Evolutionary conservation across 2,113 vertebrate genomes (phyloP), one percentile per base, ranked within the genome.

Genomic region (Dasyornis broadbenti): DNA sequence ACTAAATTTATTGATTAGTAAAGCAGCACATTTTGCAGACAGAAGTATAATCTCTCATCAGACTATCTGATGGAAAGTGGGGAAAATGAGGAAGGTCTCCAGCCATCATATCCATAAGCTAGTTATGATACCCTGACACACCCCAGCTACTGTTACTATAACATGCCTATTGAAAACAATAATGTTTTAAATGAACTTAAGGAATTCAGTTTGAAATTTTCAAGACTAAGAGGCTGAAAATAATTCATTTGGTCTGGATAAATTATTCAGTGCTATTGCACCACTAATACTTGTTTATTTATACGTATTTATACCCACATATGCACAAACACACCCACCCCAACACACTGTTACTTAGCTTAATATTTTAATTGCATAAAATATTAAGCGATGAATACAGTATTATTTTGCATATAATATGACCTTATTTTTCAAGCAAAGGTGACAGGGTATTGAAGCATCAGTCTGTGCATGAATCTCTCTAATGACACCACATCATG

Each of bases 241-340:
- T 94, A 96, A 97, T 96, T 97, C 40, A 96, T 92, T 88, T 95
- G 94, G 59, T 83, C 82, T 93, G 71, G 44, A 90, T 97, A 93
- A 96, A 97, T 96, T 95, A 96, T 97, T 94, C 90, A 97, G 93
- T 86, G 92, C 52, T 96, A 93, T 90, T 94, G 93, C 88, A 96
- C 88, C 72, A 77, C 40, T 96, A 94, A 97, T 93, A 96, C 79
- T 96, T 95, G 90, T 96, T 94, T 97, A 94, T 82, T 95, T 95
- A 95, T 94, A 85, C n/a, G 90, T 94, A 90, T 93, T 95, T 94
- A 92, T 90, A 85, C 42, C 42, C 85, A 71, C 63, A 57, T 28
- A 35, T 64, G 82, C 33, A 77, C 75, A 83, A 93, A 90, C 30
- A 86, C 39, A 73, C 47, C 23, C 82, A 5, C 39, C 27, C 23